A percentile compares a stretch with the other conserved stretches of the same genome.
Evolutionary conservation across 2,888 invertebrate genomes (phyloP).

Genomic region (Spisula solida): DNA sequence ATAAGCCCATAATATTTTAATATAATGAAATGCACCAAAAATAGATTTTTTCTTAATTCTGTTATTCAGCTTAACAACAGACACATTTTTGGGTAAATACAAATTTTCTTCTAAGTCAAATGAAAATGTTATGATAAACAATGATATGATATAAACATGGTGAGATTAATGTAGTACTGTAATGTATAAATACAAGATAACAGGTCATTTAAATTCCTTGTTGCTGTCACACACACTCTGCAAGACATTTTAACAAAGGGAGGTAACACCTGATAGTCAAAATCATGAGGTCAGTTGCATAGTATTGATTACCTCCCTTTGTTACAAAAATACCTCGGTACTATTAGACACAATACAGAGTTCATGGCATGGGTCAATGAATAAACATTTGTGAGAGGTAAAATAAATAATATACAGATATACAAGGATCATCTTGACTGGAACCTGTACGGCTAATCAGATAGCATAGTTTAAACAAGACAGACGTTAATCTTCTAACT

Average conservation of each 20-base stretch:
- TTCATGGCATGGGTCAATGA: not conserved
- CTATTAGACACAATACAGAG: not conserved
- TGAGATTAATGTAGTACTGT: not conserved
- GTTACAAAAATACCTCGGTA: not conserved
- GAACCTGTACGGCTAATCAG: not conserved
- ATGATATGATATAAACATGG: not conserved
- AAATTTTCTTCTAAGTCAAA: not conserved
- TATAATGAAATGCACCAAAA: no score
- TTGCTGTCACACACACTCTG: not conserved
- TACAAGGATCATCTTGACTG: constrained; percentile 5
- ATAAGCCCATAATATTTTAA: no score
- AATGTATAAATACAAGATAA: not conserved
- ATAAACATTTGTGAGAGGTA: constrained; percentile 7
- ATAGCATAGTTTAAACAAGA: not conserved
- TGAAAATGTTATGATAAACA: not conserved
- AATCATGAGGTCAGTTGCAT: not conserved
- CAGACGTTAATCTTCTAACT: not conserved
- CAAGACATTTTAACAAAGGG: not conserved
- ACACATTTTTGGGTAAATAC: no score
- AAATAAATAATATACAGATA: not conserved
- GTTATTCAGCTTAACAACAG: no score
- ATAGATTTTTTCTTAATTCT: no score
- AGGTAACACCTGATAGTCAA: not conserved
- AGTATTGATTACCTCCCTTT: not conserved
- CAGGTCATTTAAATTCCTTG: not conserved